phyloP scores from a whole-genome alignment of 2,888 invertebrate species.

The Ceramica pisi region DNA sequence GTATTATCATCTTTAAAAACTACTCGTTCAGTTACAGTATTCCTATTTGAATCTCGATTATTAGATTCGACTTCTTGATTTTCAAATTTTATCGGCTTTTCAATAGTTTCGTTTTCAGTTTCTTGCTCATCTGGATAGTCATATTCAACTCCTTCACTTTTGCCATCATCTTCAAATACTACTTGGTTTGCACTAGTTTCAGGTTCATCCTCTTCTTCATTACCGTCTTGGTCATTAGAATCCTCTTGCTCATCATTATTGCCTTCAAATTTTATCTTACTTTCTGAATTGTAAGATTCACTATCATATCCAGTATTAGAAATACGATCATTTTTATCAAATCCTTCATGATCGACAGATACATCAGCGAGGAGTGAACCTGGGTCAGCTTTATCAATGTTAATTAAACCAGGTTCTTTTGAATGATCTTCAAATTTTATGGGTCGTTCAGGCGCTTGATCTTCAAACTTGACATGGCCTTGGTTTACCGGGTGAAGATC shows the following conservation, averaged over 20 bases:
- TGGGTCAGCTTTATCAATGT: constrained; percentile 1
- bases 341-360: constrained; percentile 26
- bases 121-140: constrained; percentile 28
- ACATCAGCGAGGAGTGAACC: neutral
- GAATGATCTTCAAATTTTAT: constrained; percentile 47
- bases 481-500: constrained; percentile 40
- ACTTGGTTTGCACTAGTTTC: constrained; percentile 5
- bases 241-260: constrained; percentile 27
- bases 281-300: neutral
- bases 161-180: constrained; percentile 30
- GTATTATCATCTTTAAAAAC: constrained; percentile 56
- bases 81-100: constrained; percentile 47
- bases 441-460: constrained; percentile 20
- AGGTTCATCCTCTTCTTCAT: neutral
- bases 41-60: neutral
- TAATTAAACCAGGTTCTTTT: neutral
- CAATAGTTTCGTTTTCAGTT: neutral
- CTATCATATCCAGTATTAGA: neutral
- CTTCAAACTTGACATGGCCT: constrained; percentile 54
- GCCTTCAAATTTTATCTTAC: constrained; percentile 64
- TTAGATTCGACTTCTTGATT: constrained; percentile 6
- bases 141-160: constrained; percentile 1
- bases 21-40: constrained; percentile 23
- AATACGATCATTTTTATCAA: constrained; percentile 32
- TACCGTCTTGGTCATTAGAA: neutral